Conservation (phyloP, 2,888 invertebrate genomes). For the Ennomos quercinarius region DNA sequence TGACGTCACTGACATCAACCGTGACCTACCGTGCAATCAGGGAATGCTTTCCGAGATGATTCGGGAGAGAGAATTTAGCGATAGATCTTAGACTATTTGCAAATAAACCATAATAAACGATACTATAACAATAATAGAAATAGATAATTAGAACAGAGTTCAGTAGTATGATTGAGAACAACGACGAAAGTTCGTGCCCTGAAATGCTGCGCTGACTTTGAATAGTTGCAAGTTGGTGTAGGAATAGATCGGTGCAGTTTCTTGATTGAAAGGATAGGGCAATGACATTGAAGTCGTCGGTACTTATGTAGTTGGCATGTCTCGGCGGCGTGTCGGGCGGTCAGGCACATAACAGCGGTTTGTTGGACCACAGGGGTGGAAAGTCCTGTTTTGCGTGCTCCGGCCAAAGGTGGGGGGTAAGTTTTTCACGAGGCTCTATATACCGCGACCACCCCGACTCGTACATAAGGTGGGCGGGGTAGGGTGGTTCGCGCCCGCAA, state of each 20-base stretch:
- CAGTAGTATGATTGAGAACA: not conserved
- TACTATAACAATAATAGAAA: not conserved
- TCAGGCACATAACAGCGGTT: conserved; percentile 72
- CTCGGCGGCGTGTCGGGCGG: conserved; percentile 51
- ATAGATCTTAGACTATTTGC: not conserved
- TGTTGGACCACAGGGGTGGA: conserved; percentile 76
- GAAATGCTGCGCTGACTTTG: conserved; percentile 10
- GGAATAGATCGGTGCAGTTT: conserved; percentile 33
- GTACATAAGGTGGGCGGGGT: conserved; percentile 84
- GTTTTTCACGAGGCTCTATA: conserved; percentile 85
- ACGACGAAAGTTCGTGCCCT: not conserved
- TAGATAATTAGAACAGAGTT: conserved; percentile 1
- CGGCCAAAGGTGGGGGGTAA: conserved; percentile 80
- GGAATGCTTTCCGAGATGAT: conserved; percentile 19
- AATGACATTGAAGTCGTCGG: conserved; percentile 37
- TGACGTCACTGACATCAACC: conserved; percentile 36
- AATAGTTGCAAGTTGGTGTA: conserved; percentile 35
- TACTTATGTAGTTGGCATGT: conserved; percentile 41
- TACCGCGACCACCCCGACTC: conserved; percentile 84
- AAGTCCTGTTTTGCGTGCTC: conserved; percentile 84
- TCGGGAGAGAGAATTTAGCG: not conserved
- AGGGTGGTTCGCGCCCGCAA: conserved; percentile 85
- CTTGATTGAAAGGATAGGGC: conserved; percentile 39
- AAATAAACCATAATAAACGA: not conserved
- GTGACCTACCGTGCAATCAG: conserved; percentile 29